phyloP scores from a whole-genome alignment of 2,888 invertebrate genomes.

The Trissoscelio sp. region DNA sequence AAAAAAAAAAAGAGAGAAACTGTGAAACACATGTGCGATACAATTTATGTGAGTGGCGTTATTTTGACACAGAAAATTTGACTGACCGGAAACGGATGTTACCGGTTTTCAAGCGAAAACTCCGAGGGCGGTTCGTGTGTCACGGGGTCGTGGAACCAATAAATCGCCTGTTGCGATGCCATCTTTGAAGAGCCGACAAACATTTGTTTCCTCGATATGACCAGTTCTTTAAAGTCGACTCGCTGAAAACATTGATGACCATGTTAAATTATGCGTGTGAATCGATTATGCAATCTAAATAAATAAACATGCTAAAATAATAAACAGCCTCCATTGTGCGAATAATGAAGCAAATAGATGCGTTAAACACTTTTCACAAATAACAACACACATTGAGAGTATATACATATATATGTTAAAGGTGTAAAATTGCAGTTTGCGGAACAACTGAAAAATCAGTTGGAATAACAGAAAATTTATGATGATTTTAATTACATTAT shows the following conservation, averaged over 20 bases:
- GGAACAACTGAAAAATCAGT: too few species aligned
- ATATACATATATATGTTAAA: too few species aligned
- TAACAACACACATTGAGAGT: not conserved
- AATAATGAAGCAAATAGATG: slow-evolving; percentile 48
- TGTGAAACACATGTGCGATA: slow-evolving; percentile 58
- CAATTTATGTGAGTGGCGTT: slow-evolving; percentile 38
- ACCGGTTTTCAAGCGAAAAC: slow-evolving; percentile 58
- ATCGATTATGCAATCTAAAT: slow-evolving; percentile 70
- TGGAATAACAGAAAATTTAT: too few species aligned
- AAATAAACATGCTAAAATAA: slow-evolving; percentile 65
- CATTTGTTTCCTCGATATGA: slow-evolving; percentile 54
- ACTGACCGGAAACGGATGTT: slow-evolving; percentile 69
- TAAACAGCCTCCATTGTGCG: slow-evolving; percentile 57
- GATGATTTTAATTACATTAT: too few species aligned
- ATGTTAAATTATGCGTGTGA: slow-evolving; percentile 68
- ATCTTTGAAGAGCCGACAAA: slow-evolving; percentile 65
- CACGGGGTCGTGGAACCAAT: slow-evolving; percentile 60
- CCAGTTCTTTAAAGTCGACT: slow-evolving; percentile 38
- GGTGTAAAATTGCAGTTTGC: too few species aligned
- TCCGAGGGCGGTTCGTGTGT: slow-evolving; percentile 63
- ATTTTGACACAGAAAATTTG: slow-evolving; percentile 64
- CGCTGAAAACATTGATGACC: slow-evolving; percentile 63
- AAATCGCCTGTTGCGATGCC: slow-evolving; percentile 49
- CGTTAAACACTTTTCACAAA: slow-evolving; percentile 19
- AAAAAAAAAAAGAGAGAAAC: too few species aligned